Evolutionary conservation across 2,113 vertebrate genomes (phyloP).

Genomic region (Pardalotus punctatus): DNA sequence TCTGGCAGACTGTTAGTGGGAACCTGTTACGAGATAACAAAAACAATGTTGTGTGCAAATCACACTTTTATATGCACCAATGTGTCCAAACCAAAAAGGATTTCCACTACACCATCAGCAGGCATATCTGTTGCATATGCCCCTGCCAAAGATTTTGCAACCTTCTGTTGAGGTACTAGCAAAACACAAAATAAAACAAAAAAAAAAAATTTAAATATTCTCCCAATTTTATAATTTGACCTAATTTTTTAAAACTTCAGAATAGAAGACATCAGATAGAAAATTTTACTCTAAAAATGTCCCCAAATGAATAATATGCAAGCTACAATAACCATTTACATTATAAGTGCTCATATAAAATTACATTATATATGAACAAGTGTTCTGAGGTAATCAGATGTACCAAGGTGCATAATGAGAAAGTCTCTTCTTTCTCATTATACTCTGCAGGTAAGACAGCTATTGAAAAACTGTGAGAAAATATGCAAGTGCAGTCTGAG

Average conservation of each 20-base stretch:
- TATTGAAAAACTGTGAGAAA: neutral
- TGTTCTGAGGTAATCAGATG: neutral
- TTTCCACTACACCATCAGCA: neutral
- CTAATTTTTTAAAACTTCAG: neutral
- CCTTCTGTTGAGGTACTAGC: neutral
- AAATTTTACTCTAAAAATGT: neutral
- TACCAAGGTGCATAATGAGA: neutral
- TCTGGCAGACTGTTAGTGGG: neutral
- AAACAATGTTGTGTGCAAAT: neutral
- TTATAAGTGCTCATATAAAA: neutral
- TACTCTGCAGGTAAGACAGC: neutral
- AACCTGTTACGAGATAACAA: conserved; percentile 1
- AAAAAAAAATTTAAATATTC: neutral
- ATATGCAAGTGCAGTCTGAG: neutral
- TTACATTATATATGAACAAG: neutral
- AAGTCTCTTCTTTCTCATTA: neutral
- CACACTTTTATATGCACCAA: neutral
- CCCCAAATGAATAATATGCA: neutral
- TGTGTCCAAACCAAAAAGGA: neutral
- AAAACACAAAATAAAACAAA: neutral
- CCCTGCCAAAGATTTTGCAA: neutral
- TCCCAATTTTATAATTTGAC: neutral
- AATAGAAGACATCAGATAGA: neutral
- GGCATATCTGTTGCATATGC: neutral
- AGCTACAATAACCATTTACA: neutral